Evolutionary conservation across 2,113 vertebrate species (phyloP).

Genomic region (Paraplagusia blochii): DNA sequence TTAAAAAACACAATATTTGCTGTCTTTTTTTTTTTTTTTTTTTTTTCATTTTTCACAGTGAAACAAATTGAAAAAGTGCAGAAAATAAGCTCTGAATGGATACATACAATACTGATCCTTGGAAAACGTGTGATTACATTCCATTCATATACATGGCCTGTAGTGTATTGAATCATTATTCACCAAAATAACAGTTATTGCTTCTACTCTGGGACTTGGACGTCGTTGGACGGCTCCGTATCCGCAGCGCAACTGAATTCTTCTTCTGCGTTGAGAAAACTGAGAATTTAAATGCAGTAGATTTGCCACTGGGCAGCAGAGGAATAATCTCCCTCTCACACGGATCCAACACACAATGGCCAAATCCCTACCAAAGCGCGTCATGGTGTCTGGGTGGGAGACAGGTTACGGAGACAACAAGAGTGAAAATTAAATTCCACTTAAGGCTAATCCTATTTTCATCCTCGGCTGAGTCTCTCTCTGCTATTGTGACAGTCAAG

Average conservation of each 20-base stretch:
- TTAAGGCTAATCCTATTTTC: slow-evolving; percentile 80
- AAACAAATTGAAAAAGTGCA: no score
- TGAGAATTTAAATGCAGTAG: slow-evolving; percentile 14
- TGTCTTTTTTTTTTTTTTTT: no score
- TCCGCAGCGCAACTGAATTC: slow-evolving; percentile 20
- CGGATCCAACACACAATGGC: slow-evolving; percentile 27
- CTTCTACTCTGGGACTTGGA: no score
- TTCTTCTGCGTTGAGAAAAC: slow-evolving; percentile 29
- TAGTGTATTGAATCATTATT: no score
- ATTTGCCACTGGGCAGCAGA: slow-evolving; percentile 31
- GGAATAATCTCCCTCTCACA: slow-evolving; percentile 38
- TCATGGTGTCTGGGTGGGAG: slow-evolving; percentile 74
- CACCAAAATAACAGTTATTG: no score
- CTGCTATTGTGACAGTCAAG: slow-evolving; percentile 74
- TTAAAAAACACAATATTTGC: no score
- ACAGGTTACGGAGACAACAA: slow-evolving; percentile 72
- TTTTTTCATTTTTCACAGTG: no score
- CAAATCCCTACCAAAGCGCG: slow-evolving; percentile 46
- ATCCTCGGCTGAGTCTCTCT: slow-evolving; percentile 73
- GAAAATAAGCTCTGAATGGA: no score
- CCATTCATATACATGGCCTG: no score
- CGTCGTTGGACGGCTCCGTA: no score
- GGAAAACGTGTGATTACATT: no score
- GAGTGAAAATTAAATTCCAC: slow-evolving; percentile 81
- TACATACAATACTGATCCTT: no score